Base-by-base conservation (phyloP, 2,797 vertebrate genomes). In the Ctenopoma kingsleyae region DNA sequence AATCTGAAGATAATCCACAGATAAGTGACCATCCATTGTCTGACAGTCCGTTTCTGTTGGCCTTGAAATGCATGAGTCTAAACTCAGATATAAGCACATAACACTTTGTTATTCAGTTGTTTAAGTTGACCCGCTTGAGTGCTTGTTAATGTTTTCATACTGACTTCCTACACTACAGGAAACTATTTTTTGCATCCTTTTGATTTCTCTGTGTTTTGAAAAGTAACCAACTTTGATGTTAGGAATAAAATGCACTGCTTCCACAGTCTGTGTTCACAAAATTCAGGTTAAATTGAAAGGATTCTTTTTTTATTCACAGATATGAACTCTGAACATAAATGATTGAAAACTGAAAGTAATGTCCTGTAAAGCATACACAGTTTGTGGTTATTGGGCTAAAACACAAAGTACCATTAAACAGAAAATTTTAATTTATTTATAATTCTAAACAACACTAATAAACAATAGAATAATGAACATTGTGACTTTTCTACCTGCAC, bases 1-100 rank as follows among this genome's bases (percentile, higher is more conserved):
- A 76, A 68, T 74, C 71, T 86, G 60, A 74, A 62, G 19, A 71
- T 72, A 76, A 80, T 74, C 62, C 67, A 16, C 10, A 40, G 55
- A 77, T 80, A 71, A 78, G 5, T 20, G 41, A 19, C 25, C 52
- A 70, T 56, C 67, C 55, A 70, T 85, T 80, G 62, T 87, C 57
- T 52, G 17, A 62, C 25, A 3, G 48, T 74, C 9, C 1, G 46
- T 62, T 54, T 78, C 8, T 70, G 38, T 52, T 50, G 27, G 41
- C 58, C 11, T 41, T 35, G 13, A 60, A 57, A 48, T 2, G 0
- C 12, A 16, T 0, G 13, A 51, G 41, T 6, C n/a, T 32, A 30
- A 50, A 51, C 16, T 48, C 38, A 56, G 64, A n/a, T 55, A 10
- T 36, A 38, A 51, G 17, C 44, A 19, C 9, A 15, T 9, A 1